These are phyloP conservation scores for Psittacus erithacus DNA, from an alignment of 2,113 vertebrate genomes.

Conservation along the genomic window DNA sequence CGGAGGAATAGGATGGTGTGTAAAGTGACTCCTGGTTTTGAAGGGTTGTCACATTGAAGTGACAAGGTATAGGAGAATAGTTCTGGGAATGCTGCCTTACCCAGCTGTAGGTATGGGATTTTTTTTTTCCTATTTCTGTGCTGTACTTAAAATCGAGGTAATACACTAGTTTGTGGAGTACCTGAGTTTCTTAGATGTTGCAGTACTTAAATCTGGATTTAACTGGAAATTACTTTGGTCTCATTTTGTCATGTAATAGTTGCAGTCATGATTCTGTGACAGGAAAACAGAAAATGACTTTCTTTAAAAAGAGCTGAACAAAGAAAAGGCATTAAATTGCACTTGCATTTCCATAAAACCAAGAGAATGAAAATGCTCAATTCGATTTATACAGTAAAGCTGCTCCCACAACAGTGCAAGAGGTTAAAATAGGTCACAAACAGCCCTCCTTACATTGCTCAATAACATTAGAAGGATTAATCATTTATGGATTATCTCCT, in stretches of 20 bases:
- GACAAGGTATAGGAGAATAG: background rate
- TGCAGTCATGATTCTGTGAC: background rate
- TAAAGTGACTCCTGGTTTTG: background rate
- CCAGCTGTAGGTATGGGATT: background rate
- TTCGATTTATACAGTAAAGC: constrained; percentile 30
- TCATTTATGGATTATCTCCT: constrained; percentile 89
- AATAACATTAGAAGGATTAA: constrained; percentile 86
- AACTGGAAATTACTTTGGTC: background rate
- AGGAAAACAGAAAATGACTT: background rate
- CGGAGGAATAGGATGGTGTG: background rate
- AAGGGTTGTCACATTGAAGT: background rate
- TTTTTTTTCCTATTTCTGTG: background rate
- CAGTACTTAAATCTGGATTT: background rate
- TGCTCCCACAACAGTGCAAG: constrained; percentile 32
- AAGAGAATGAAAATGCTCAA: background rate
- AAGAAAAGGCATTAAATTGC: constrained; percentile 4
- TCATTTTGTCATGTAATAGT: background rate
- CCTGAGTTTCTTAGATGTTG: background rate
- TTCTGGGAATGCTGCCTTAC: background rate
- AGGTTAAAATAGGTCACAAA: constrained; percentile 76
- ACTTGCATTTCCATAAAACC: background rate
- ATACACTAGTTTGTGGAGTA: background rate
- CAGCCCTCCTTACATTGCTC: constrained; percentile 69
- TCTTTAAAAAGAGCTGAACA: background rate
- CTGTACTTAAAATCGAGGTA: background rate